Evolutionary conservation across 2,113 vertebrate species (phyloP), one percentile per base, ranked within the genome.

Genomic region (Brachyistius frenatus): DNA sequence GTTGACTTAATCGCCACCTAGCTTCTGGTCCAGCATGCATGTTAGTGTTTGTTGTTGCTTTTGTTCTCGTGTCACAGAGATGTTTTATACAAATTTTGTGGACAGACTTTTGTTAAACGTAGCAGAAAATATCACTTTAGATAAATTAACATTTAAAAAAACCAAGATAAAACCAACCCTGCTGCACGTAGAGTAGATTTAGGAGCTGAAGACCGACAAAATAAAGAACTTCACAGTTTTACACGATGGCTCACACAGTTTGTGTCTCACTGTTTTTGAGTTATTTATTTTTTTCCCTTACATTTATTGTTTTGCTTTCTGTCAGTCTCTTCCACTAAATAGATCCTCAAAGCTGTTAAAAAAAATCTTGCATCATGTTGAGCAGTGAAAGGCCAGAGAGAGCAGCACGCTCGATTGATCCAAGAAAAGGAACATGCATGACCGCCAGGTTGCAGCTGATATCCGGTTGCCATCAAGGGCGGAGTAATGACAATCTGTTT

Each of bases 401-500:
- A 5, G 11, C 62, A 64, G 52, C 66, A n/a, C 30, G 14, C 49
- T 15, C 0, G 8, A 61, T 36, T 60, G 52, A 60, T 57, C 60
- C 67, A 33, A 41, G 66, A 31, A 35, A 23, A 16, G 30, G 37
- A 67, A 62, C 57, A 63, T 31, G 41, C 83, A 71, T 66, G 64
- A 52, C 66, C 7, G 76, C 78, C 55, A 5, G 46, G 4, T 46
- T 35, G 57, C 75, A 61, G 76, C 54, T 36, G 52, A 70, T 66
- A 74, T 84, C 80, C 37, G 1, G n/a, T 80, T 77, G 11, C 83
- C n/a, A 9, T 63, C 44, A 76, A 66, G 46, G 65, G 63, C 35
- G 5, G 35, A 39, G 44, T 41, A 36, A 49, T 67, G 39, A 1
- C 32, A 32, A 4, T 49, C 6, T 9, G 6, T 15, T 63, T 36